A percentile compares a stretch with the other conserved stretches of the same genome.
phyloP scores from a whole-genome alignment of 2,797 vertebrate species.

The Ciconia nigra region DNA sequence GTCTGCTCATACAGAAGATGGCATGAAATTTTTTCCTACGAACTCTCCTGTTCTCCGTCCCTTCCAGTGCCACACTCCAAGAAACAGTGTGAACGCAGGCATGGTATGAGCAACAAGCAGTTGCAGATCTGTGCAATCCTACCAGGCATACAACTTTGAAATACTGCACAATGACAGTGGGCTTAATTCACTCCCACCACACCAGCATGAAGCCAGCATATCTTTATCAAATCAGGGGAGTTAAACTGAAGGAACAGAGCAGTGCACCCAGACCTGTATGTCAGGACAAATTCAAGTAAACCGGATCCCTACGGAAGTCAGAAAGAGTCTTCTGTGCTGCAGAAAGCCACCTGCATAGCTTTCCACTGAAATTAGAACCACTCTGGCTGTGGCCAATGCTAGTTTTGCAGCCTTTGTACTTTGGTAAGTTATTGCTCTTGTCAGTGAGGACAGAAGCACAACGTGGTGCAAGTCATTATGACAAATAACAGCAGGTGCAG shows the following conservation, averaged over 20 bases:
- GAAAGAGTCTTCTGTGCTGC: background rate
- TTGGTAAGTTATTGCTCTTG: background rate
- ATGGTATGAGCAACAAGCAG: background rate
- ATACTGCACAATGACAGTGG: background rate
- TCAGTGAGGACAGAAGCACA: background rate
- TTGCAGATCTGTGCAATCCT: background rate
- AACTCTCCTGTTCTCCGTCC: background rate
- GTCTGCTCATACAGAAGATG: background rate
- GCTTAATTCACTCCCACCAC: background rate
- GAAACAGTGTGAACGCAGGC: background rate
- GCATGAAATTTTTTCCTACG: background rate
- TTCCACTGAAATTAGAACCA: background rate
- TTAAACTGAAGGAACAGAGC: background rate
- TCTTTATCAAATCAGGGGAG: background rate
- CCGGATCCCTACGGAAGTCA: background rate
- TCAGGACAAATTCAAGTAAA: background rate
- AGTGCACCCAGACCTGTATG: background rate
- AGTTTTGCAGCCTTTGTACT: background rate
- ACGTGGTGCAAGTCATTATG: background rate
- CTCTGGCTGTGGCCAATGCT: background rate
- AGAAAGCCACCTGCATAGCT: background rate
- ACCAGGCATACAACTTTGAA: background rate
- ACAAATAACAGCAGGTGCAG: conserved; percentile 15
- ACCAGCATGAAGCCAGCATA: background rate
- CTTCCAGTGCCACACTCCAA: background rate